These are phyloP conservation scores for Grammomys surdaster DNA, from an alignment of 2,113 vertebrate genomes.

Conservation along the genomic window DNA sequence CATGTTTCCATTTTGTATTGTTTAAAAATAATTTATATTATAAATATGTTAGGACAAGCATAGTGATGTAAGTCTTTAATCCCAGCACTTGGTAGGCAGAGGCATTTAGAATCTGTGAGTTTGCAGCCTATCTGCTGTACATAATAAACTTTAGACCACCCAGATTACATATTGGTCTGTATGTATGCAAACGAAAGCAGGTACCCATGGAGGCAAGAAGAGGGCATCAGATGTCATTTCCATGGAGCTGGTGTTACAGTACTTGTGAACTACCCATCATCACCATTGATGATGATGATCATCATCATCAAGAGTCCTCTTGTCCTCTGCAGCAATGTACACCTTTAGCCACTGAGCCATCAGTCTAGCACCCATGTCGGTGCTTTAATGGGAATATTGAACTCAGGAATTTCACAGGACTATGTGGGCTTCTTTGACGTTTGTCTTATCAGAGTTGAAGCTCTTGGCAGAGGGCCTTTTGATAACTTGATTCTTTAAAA, in stretches of 20 bases:
- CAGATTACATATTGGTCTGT: neutral
- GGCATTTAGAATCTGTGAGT: neutral
- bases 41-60: neutral
- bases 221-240: neutral
- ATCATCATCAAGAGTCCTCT: too few species aligned
- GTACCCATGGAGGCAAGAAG: neutral
- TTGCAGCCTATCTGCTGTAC: neutral
- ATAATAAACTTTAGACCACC: neutral
- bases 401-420: conserved; percentile 4
- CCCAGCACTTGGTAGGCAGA: neutral
- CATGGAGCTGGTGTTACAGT: neutral
- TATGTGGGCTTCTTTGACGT: neutral
- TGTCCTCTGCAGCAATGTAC: neutral
- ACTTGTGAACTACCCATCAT: neutral
- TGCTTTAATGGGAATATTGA: conserved; percentile 49
- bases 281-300: too few species aligned
- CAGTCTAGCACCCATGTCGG: neutral
- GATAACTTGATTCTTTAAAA: conserved; percentile 48
- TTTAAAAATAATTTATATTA: neutral
- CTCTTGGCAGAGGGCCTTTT: conserved; percentile 40
- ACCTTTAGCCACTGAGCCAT: neutral
- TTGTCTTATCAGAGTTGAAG: conserved; percentile 39
- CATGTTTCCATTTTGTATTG: conserved; percentile 6
- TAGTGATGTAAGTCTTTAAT: neutral
- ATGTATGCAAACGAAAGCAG: neutral